Conservation (phyloP, 2,113 vertebrate genomes). For the Ceratotherium simum region DNA sequence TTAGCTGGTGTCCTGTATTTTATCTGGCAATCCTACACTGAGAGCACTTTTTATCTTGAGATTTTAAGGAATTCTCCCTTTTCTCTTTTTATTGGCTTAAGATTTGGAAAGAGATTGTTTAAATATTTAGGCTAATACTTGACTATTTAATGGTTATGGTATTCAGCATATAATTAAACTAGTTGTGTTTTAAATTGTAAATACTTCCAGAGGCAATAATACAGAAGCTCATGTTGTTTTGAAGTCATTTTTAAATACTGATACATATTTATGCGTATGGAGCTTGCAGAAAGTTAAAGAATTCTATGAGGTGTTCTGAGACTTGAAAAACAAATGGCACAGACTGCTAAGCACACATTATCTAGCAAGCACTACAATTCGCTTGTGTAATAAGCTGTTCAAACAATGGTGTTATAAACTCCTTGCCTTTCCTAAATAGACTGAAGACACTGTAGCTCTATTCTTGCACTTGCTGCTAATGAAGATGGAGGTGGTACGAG, state of each 20-base stretch:
- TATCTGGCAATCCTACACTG: background rate
- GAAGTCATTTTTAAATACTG: background rate
- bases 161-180: constrained; percentile 22
- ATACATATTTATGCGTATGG: background rate
- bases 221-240: background rate
- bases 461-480: background rate
- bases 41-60: background rate
- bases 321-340: background rate
- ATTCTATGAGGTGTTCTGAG: background rate
- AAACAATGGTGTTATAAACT: background rate
- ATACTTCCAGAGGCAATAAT: background rate
- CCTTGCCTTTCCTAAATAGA: background rate
- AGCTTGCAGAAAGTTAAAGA: background rate
- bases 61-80: background rate
- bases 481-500: background rate
- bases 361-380: background rate
- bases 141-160: background rate
- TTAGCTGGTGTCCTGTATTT: background rate
- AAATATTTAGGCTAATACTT: constrained; percentile 43
- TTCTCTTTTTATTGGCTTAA: background rate
- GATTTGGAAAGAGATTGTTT: background rate
- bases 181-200: background rate
- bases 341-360: background rate
- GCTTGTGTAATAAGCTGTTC: background rate
- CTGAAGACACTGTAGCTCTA: background rate